Conservation (phyloP, 2,888 invertebrate genomes). For the Anagyrus pseudococci region DNA sequence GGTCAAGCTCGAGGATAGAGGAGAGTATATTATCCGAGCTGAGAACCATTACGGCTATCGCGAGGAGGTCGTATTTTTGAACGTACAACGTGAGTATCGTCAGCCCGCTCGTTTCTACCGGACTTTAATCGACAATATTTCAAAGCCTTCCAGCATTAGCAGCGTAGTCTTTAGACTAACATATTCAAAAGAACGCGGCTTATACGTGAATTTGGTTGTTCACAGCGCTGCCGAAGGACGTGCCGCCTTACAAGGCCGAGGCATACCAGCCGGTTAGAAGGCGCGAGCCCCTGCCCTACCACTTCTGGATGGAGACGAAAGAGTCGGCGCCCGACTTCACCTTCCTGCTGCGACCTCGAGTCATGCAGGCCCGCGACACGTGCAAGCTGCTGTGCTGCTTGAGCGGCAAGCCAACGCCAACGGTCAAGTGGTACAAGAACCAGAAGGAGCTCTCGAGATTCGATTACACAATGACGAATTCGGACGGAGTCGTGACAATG, state of each 20-base stretch:
- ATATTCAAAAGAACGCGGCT: too few relatives aligned
- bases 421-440: constrained; percentile 93
- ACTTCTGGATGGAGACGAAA: constrained; percentile 91
- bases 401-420: constrained; percentile 92
- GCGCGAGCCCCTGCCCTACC: constrained; percentile 83
- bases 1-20: constrained; percentile 92
- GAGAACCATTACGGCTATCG: constrained; percentile 96
- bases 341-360: constrained; percentile 97
- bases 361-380: constrained; percentile 95
- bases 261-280: constrained; percentile 72
- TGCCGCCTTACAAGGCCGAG: constrained; percentile 73
- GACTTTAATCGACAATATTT: too few relatives aligned
- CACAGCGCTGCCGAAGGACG: constrained; percentile 77
- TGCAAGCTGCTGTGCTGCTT: constrained; percentile 98
- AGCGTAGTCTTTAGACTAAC: too few relatives aligned
- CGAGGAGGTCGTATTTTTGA: constrained; percentile 95
- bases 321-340: constrained; percentile 96
- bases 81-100: constrained; percentile 87
- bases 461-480: constrained; percentile 88
- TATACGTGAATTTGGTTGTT: not conserved
- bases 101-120: too few relatives aligned
- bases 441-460: constrained; percentile 88
- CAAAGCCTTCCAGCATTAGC: too few relatives aligned
- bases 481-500: constrained; percentile 95
- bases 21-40: constrained; percentile 95